Conservation (phyloP, 2,888 invertebrate genomes). For the Athalia circularis region DNA sequence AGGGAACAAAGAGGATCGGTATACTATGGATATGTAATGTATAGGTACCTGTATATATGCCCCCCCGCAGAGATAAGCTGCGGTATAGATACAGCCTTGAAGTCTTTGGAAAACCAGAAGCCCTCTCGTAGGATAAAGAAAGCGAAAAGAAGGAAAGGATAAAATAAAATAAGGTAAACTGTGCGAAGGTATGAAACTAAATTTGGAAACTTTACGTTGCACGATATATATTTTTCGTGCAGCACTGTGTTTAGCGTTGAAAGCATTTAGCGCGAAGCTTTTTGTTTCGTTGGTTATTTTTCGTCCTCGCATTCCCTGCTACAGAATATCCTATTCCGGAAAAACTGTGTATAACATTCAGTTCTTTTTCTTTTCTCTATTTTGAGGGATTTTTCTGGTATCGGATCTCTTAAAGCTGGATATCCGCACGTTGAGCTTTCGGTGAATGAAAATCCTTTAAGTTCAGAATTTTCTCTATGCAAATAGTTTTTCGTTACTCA, state of each 20-base stretch:
- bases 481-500: slow-evolving; percentile 12
- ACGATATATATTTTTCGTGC: no score
- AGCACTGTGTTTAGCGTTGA: no score
- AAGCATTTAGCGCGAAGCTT: no score
- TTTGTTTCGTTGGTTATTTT: no score
- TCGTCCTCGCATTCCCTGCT: not conserved
- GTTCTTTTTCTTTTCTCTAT: not conserved
- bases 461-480: slow-evolving; percentile 23
- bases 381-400: not conserved
- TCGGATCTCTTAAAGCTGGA: not conserved
- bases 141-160: not conserved
- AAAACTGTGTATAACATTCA: not conserved
- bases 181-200: no score
- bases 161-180: slow-evolving; percentile 9
- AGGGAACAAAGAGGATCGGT: not conserved
- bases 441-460: slow-evolving; percentile 23
- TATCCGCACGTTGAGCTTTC: not conserved
- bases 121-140: slow-evolving; percentile 10
- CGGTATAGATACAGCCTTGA: not conserved
- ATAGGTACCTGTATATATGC: not conserved
- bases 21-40: not conserved
- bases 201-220: no score
- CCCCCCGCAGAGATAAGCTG: slow-evolving; percentile 18
- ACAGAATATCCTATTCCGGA: not conserved
- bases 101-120: slow-evolving; percentile 10